Evolutionary conservation across 2,888 invertebrate species (phyloP).

Genomic region (Drosophila kokeensis): DNA sequence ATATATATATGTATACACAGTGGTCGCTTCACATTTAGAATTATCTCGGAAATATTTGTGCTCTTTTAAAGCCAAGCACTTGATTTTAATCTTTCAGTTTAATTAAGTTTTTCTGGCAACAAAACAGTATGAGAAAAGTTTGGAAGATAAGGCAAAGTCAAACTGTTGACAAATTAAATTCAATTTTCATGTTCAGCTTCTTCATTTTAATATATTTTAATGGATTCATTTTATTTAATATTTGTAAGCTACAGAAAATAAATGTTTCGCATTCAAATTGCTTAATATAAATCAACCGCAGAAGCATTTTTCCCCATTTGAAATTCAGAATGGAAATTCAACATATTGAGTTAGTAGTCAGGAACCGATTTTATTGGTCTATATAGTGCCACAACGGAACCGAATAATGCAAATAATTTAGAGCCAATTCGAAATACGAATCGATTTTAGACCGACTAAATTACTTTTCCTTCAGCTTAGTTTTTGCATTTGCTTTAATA

Average conservation of each 20-base stretch:
- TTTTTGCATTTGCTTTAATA: background rate
- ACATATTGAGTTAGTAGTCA: background rate
- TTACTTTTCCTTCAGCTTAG: background rate
- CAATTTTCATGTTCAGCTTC: background rate
- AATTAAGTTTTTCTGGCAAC: background rate
- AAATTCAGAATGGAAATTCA: background rate
- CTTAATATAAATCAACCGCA: background rate
- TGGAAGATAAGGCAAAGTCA: background rate
- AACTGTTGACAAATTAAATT: background rate
- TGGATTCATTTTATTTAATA: background rate
- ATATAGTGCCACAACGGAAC: background rate
- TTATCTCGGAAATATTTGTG: background rate
- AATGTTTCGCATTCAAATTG: background rate
- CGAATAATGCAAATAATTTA: background rate
- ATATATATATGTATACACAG: background rate
- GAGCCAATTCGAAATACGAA: too few species aligned
- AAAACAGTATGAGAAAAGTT: background rate
- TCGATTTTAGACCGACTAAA: background rate
- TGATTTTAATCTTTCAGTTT: background rate
- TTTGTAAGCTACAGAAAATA: background rate
- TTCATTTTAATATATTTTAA: background rate
- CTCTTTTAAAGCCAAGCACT: constrained; percentile 1
- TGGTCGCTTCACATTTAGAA: constrained; percentile 2
- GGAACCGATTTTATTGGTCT: background rate
- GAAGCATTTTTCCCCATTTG: background rate